A percentile compares a stretch with the other conserved stretches of the same genome.
Evolutionary conservation across 2,113 vertebrate species (phyloP).

Genomic region (Urocolius indicus): DNA sequence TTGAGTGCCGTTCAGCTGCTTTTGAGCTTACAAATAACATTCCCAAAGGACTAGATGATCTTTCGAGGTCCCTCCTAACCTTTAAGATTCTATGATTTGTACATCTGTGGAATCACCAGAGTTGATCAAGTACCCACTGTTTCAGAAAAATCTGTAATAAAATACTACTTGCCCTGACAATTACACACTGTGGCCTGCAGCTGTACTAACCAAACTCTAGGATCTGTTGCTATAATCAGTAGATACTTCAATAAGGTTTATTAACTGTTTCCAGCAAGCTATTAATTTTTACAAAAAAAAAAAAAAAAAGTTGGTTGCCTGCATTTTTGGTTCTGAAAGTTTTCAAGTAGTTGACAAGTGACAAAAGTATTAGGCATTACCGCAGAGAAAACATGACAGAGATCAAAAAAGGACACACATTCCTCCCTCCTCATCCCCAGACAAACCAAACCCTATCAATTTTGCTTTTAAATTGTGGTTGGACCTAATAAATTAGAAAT

Average conservation of each 20-base stretch:
- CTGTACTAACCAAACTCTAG: background rate
- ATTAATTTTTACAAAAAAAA: background rate
- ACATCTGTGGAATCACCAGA: background rate
- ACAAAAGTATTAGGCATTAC: background rate
- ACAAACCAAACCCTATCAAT: background rate
- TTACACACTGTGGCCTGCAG: background rate
- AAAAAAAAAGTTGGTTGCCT: background rate
- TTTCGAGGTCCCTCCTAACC: no score
- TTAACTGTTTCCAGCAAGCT: background rate
- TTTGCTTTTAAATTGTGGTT: background rate
- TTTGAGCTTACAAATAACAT: constrained; percentile 10
- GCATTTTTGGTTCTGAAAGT: background rate
- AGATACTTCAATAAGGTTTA: background rate
- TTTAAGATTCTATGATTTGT: background rate
- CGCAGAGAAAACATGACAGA: background rate
- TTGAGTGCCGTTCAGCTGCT: background rate
- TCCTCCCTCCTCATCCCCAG: background rate
- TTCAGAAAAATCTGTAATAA: background rate
- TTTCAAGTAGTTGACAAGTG: background rate
- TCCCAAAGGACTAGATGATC: background rate
- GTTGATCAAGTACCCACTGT: background rate
- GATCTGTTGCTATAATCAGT: background rate
- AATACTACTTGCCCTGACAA: background rate
- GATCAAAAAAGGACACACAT: background rate
- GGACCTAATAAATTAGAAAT: background rate